Percentiles rank a stretch among this genome's conserved stretches.
phyloP scores from a whole-genome alignment of 1,140 invertebrate genomes.

The Macrostomum lignano region DNA sequence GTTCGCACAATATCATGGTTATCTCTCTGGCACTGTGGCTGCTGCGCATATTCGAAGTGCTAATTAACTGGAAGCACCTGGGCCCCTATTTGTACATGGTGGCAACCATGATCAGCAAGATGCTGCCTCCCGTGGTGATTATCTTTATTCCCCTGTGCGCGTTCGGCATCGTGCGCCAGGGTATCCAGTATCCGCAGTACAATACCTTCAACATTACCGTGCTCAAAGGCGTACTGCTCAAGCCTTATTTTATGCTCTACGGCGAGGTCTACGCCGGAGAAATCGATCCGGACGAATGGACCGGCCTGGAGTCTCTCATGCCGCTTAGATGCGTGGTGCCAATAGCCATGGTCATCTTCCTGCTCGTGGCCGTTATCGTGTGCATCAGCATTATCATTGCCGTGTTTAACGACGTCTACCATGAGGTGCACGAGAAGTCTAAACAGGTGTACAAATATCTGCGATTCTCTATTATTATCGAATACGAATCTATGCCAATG shows the following conservation, averaged over 20 bases:
- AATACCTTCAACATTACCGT: slow-evolving; percentile 16
- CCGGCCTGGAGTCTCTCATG: too few relatives aligned
- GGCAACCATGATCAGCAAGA: slow-evolving; percentile 2
- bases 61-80: slow-evolving; percentile 3
- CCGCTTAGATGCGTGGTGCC: too few relatives aligned
- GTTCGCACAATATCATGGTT: too few relatives aligned
- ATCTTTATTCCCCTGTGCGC: slow-evolving; percentile 74
- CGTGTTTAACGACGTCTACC: slow-evolving; percentile 92
- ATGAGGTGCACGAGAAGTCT: slow-evolving; percentile 67
- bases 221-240: slow-evolving; percentile 62
- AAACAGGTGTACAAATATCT: slow-evolving; percentile 97
- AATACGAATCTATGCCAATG: slow-evolving; percentile 81
- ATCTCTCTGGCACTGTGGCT: too few relatives aligned
- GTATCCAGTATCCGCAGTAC: slow-evolving; percentile 58
- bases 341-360: slow-evolving; percentile 66
- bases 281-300: slow-evolving; percentile 38
- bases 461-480: slow-evolving; percentile 85
- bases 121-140: slow-evolving; percentile 37
- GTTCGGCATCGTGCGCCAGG: slow-evolving; percentile 72
- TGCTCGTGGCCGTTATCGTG: slow-evolving; percentile 75
- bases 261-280: slow-evolving; percentile 80
- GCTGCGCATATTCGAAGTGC: too few relatives aligned
- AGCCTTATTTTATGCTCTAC: slow-evolving; percentile 91
- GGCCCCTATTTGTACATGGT: slow-evolving; percentile 4
- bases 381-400: slow-evolving; percentile 89